These are phyloP conservation scores for Carcharodon carcharias DNA, from an alignment of 2,797 vertebrate genomes.

Conservation along the genomic window DNA sequence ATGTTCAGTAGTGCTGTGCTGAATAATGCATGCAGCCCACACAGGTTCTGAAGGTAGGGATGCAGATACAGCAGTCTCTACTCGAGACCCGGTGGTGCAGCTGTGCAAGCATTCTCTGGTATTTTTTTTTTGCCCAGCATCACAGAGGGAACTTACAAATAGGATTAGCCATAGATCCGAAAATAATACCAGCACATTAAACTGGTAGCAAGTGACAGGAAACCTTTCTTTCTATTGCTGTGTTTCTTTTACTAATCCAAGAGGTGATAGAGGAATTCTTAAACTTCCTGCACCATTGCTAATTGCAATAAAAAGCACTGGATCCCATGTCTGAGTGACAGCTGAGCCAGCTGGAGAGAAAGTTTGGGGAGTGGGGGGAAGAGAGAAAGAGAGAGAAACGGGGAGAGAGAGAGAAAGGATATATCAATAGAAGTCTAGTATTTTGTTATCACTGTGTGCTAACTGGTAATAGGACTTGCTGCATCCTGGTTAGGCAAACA, in stretches of 20 bases:
- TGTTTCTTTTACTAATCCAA: neutral
- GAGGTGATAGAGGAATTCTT: neutral
- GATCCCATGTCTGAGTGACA: neutral
- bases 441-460: neutral
- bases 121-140: neutral
- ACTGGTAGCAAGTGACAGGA: constrained; percentile 19
- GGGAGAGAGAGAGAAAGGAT: neutral
- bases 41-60: constrained; percentile 20
- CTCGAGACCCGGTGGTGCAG: neutral
- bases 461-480: neutral
- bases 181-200: constrained; percentile 16
- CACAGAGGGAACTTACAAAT: constrained; percentile 15
- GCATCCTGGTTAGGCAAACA: neutral
- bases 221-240: neutral
- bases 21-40: constrained; percentile 30
- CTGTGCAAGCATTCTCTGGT: constrained; percentile 6
- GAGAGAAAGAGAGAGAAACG: neutral
- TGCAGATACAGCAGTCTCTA: constrained; percentile 22
- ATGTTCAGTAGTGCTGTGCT: constrained; percentile 27
- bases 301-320: neutral
- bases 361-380: no score
- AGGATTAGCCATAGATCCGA: constrained; percentile 22
- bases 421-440: no score
- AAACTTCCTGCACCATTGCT: neutral
- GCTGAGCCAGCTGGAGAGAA: neutral